Percentiles rank a stretch among this genome's conserved stretches.
These are phyloP conservation scores for Schrankia costaestrigalis DNA, from an alignment of 2,888 invertebrate species.

Conservation along the genomic window DNA sequence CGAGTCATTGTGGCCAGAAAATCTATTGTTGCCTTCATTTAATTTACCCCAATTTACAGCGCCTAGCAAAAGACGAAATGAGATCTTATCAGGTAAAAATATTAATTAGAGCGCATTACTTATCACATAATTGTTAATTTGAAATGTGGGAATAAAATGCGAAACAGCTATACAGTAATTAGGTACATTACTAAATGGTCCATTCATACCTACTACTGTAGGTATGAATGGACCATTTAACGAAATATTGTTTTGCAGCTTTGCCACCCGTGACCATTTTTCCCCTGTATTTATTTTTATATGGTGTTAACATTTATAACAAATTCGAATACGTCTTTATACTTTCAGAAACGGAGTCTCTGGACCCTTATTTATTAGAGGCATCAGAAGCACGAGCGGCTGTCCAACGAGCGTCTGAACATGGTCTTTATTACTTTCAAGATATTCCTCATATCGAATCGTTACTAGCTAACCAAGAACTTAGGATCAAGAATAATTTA, in stretches of 20 bases:
- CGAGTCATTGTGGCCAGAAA: slow-evolving; percentile 80
- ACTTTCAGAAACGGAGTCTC: slow-evolving; percentile 39
- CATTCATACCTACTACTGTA: no score
- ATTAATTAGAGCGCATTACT: no score
- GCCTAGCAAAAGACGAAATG: slow-evolving; percentile 55
- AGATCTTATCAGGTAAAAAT: slow-evolving; percentile 38
- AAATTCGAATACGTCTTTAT: no score
- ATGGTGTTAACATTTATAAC: no score
- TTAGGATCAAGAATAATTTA: slow-evolving; percentile 80
- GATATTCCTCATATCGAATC: slow-evolving; percentile 84
- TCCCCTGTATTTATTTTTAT: no score
- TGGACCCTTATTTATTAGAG: slow-evolving; percentile 81
- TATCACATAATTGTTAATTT: not conserved
- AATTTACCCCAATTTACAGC: slow-evolving; percentile 47
- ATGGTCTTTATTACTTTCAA: slow-evolving; percentile 82
- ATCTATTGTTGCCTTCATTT: slow-evolving; percentile 74
- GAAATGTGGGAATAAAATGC: no score
- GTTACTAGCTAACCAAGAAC: slow-evolving; percentile 81
- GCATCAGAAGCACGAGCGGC: slow-evolving; percentile 81
- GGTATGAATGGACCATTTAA: no score
- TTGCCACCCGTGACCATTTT: no score
- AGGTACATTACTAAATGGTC: no score
- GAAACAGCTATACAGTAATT: not conserved
- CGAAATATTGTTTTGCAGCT: no score
- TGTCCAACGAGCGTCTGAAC: slow-evolving; percentile 74